Conservation (phyloP, 2,797 vertebrate genomes). For the Limosa lapponica region DNA sequence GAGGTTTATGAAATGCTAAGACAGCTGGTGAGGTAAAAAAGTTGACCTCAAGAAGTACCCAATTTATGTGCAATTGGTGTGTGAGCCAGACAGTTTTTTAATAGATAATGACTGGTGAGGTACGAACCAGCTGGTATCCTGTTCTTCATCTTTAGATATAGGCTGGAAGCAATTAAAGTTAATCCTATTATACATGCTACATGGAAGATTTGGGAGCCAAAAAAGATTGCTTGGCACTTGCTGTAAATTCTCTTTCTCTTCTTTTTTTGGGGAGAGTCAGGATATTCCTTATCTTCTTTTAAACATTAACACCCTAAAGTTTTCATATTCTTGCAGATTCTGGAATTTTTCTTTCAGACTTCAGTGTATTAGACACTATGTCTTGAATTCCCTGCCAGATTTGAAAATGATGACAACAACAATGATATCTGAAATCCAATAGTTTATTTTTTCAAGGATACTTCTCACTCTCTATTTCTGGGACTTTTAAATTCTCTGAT, state of each 20-base stretch:
- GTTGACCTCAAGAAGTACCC: not conserved
- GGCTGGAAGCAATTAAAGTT: slow-evolving; percentile 48
- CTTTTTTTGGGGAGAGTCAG: not conserved
- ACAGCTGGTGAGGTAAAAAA: not conserved
- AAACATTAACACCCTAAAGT: not conserved
- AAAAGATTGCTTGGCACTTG: not conserved
- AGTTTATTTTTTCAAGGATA: not conserved
- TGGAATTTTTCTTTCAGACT: not conserved
- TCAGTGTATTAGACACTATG: not conserved
- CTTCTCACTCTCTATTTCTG: not conserved
- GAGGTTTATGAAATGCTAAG: not conserved
- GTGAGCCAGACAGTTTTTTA: not conserved
- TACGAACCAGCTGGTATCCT: slow-evolving; percentile 19
- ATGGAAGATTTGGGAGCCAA: slow-evolving; percentile 9
- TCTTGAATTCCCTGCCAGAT: not conserved
- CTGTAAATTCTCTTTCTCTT: not conserved
- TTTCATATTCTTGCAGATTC: not conserved
- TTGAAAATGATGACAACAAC: not conserved
- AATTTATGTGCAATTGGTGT: not conserved
- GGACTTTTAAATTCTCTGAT: not conserved
- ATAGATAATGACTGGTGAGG: not conserved
- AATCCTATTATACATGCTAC: slow-evolving; percentile 37
- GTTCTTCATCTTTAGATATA: slow-evolving; percentile 20
- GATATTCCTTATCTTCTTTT: not conserved
- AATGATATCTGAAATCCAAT: not conserved